Conservation (phyloP, 2,797 vertebrate species). For the Nothura maculosa region DNA sequence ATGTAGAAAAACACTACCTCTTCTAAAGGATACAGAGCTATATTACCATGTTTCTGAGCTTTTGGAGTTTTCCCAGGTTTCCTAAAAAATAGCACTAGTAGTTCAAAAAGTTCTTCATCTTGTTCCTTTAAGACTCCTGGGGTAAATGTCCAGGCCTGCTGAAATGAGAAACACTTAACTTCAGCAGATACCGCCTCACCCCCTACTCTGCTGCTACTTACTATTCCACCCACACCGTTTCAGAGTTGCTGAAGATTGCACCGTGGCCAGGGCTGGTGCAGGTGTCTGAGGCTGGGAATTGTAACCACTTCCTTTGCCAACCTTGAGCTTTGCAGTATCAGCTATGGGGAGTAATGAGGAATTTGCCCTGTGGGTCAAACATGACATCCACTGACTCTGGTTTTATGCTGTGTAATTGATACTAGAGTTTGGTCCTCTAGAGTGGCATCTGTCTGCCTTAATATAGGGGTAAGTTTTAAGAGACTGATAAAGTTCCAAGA, state of each 20-base stretch:
- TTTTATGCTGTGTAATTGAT: background rate
- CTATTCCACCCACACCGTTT: constrained; percentile 39
- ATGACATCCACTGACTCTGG: background rate
- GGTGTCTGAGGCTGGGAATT: constrained; percentile 51
- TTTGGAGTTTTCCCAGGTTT: constrained; percentile 31
- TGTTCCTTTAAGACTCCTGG: constrained; percentile 5
- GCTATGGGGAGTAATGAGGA: background rate
- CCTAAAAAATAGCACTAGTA: background rate
- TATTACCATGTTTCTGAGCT: background rate
- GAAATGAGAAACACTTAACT: constrained; percentile 21
- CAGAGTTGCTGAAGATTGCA: constrained; percentile 2
- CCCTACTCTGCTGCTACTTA: constrained; percentile 23
- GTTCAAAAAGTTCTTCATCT: constrained; percentile 32
- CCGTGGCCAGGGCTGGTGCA: background rate
- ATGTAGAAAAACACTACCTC: constrained; percentile 11
- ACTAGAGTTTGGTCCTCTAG: background rate
- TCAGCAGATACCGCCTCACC: constrained; percentile 48
- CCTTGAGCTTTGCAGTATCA: background rate
- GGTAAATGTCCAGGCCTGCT: constrained; percentile 55
- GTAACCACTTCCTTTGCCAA: constrained; percentile 12
- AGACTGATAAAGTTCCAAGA: constrained; percentile 34
- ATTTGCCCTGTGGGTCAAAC: background rate
- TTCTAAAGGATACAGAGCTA: background rate
- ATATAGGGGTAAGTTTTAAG: constrained; percentile 11
- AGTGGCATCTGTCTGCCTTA: constrained; percentile 32